Percentiles rank a stretch among this genome's conserved stretches.
phyloP scores from a whole-genome alignment of 2,888 invertebrate genomes.

The Perithous albicinctus region DNA sequence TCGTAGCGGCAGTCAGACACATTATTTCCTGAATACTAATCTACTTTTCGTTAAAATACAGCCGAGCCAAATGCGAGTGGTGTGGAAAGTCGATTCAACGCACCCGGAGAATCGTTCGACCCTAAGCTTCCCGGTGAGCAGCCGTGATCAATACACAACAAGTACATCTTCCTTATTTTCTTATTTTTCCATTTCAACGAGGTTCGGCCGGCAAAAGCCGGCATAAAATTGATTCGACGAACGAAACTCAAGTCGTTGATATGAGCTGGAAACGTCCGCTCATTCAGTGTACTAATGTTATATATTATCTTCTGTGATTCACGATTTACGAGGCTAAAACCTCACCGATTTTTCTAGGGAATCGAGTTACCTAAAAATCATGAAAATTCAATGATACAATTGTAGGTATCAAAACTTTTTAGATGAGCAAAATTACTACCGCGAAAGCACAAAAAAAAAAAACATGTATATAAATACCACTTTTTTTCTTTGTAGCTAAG shows the following conservation, averaged over 20 bases:
- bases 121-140: slow-evolving; percentile 14
- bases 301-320: not conserved
- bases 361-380: too few relatives aligned
- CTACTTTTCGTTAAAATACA: not conserved
- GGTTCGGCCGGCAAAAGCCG: not conserved
- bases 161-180: slow-evolving; percentile 18
- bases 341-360: too few relatives aligned
- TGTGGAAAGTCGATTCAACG: slow-evolving; percentile 35
- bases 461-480: too few relatives aligned
- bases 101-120: slow-evolving; percentile 28
- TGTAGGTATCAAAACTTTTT: too few relatives aligned
- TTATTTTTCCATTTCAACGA: not conserved
- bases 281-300: not conserved
- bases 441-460: too few relatives aligned
- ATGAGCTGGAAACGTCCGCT: too few relatives aligned
- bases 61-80: slow-evolving; percentile 30
- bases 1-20: not conserved
- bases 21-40: slow-evolving; percentile 2
- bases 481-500: too few relatives aligned
- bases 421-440: too few relatives aligned
- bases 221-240: not conserved
- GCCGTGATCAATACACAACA: not conserved
- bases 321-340: not conserved
- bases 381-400: too few relatives aligned
- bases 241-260: not conserved